A percentile compares a stretch with the other conserved stretches of the same genome.
phyloP scores from a whole-genome alignment of 1,140 invertebrate species.

The Drosophila paulistorum region DNA sequence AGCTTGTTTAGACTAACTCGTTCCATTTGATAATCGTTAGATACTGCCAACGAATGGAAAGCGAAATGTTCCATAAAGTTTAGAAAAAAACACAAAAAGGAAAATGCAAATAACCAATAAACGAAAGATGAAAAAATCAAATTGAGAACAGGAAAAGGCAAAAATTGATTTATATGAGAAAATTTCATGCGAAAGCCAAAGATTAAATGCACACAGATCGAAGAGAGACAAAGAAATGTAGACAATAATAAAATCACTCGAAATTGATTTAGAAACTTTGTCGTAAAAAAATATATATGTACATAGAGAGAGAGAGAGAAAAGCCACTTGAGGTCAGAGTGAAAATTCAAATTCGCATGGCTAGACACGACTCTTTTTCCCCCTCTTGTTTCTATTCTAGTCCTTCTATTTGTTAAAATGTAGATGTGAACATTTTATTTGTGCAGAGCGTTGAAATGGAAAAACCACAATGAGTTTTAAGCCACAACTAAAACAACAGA shows the following conservation, averaged over 20 bases:
- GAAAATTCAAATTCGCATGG: slow-evolving; percentile 27
- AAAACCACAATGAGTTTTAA: slow-evolving; percentile 57
- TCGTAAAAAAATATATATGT: slow-evolving; percentile 23
- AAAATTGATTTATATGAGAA: slow-evolving; percentile 60
- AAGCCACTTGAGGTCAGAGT: slow-evolving; percentile 32
- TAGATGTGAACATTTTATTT: slow-evolving; percentile 61
- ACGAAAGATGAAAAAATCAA: slow-evolving; percentile 23
- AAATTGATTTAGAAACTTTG: slow-evolving; percentile 24
- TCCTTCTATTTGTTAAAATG: slow-evolving; percentile 28
- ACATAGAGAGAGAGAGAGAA: background rate
- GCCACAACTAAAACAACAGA: slow-evolving; percentile 42
- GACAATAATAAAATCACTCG: slow-evolving; percentile 5
- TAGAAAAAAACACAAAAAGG: slow-evolving; percentile 6
- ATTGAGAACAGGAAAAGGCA: slow-evolving; percentile 35
- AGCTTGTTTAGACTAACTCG: slow-evolving; percentile 59
- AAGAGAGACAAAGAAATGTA: background rate
- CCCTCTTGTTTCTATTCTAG: background rate
- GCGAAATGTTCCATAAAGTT: slow-evolving; percentile 30
- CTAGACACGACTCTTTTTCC: background rate
- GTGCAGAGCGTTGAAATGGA: slow-evolving; percentile 46
- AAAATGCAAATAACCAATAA: background rate
- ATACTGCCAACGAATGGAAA: slow-evolving; percentile 17
- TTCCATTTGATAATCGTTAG: slow-evolving; percentile 23
- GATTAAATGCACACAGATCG: slow-evolving; percentile 37
- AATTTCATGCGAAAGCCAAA: slow-evolving; percentile 52